Conservation (phyloP, 1,140 invertebrate genomes). For the Frieseomelitta varia region DNA sequence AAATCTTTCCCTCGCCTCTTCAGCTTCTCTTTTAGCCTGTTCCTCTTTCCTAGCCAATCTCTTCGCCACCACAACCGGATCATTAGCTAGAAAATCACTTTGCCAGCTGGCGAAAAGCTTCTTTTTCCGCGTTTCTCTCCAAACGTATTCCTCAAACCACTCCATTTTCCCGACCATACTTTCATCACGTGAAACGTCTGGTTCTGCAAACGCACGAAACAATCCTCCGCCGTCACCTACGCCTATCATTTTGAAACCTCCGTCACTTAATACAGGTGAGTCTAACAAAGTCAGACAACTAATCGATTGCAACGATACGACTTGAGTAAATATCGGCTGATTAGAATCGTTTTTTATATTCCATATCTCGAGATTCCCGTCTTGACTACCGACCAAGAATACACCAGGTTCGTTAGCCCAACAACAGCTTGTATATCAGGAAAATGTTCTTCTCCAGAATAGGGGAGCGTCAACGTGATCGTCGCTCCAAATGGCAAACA, state of each 20-base stretch:
- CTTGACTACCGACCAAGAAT: conserved; percentile 79
- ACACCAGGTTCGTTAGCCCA: conserved; percentile 80
- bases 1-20: conserved; percentile 64
- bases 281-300: conserved; percentile 54
- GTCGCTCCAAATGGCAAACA: conserved; percentile 85
- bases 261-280: not conserved
- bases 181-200: conserved; percentile 5
- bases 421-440: conserved; percentile 82
- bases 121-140: conserved; percentile 71
- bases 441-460: conserved; percentile 80
- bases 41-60: conserved; percentile 61
- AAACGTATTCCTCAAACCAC: conserved; percentile 73
- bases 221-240: conserved; percentile 65
- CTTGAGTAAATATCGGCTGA: conserved; percentile 64
- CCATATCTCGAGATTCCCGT: conserved; percentile 84
- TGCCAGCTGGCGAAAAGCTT: conserved; percentile 71
- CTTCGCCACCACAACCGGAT: conserved; percentile 58
- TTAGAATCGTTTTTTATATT: conserved; percentile 73
- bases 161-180: conserved; percentile 63
- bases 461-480: conserved; percentile 80
- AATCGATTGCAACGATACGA: conserved; percentile 66
- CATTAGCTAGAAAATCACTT: conserved; percentile 62
- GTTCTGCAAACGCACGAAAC: conserved; percentile 64
- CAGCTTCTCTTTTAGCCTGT: conserved; percentile 62
- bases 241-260: conserved; percentile 54